Conservation (phyloP, 2,113 vertebrate species). For the Leuciscus idus region DNA sequence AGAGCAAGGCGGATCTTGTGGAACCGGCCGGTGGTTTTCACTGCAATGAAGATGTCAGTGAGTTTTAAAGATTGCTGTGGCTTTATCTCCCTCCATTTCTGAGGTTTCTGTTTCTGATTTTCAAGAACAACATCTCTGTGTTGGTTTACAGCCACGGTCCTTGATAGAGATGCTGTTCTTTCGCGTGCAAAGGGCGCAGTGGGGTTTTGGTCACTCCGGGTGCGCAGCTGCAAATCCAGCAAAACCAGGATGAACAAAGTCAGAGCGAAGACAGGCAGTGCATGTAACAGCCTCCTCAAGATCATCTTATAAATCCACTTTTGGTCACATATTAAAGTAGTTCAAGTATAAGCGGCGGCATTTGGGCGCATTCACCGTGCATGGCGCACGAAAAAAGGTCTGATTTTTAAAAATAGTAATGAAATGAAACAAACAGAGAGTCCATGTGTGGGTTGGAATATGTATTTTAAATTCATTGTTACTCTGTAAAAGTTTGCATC, state of each 20-base stretch:
- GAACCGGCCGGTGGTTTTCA: conserved; percentile 89
- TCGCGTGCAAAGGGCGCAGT: neutral
- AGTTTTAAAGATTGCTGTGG: conserved; percentile 56
- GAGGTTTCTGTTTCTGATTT: neutral
- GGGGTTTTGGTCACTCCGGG: conserved; percentile 41
- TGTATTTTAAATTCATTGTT: neutral
- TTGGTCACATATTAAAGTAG: neutral
- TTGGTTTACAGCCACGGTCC: neutral
- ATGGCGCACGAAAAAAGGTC: neutral
- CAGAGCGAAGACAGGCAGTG: conserved; percentile 60
- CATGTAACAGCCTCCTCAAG: conserved; percentile 54
- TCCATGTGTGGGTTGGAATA: neutral
- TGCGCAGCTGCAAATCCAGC: conserved; percentile 69
- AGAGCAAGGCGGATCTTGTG: conserved; percentile 84
- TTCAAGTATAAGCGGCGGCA: neutral
- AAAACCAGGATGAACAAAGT: conserved; percentile 68
- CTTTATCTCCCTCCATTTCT: neutral
- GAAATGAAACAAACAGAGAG: neutral
- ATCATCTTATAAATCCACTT: conserved; percentile 22
- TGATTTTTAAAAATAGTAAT: neutral
- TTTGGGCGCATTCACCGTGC: neutral
- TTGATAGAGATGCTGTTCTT: neutral
- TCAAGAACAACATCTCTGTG: neutral
- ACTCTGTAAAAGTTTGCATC: neutral
- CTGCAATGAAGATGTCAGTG: conserved; percentile 83